These are phyloP conservation scores for Allolobophora icterica DNA, from an alignment of 2,888 invertebrate species.

Conservation along the genomic window DNA sequence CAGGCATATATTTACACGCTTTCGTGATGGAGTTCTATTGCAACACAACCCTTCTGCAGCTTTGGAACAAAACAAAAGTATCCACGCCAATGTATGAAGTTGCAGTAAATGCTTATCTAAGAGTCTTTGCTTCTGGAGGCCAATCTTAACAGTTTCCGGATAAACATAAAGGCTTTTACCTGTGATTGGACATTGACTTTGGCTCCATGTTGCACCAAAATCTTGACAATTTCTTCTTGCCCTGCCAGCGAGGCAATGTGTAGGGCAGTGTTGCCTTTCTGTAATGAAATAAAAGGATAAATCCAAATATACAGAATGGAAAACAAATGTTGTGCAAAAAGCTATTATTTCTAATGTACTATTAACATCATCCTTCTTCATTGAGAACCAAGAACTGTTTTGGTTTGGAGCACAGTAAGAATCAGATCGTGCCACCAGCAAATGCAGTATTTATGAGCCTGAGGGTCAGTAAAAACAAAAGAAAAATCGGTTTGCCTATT, in stretches of 20 bases:
- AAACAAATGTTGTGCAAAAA: no score
- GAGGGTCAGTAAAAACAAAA: no score
- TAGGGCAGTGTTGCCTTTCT: slow-evolving; percentile 76
- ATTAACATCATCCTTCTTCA: no score
- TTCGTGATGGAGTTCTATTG: neutral
- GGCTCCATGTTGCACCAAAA: slow-evolving; percentile 90
- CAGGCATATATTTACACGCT: neutral
- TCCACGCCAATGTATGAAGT: neutral
- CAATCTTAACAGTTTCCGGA: neutral
- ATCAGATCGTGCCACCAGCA: no score
- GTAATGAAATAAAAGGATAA: slow-evolving; percentile 61
- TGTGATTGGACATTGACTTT: slow-evolving; percentile 98
- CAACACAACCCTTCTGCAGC: neutral
- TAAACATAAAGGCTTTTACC: slow-evolving; percentile 50
- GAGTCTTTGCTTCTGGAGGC: neutral
- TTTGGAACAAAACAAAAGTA: slow-evolving; percentile 8
- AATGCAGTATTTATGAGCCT: no score
- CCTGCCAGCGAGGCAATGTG: slow-evolving; percentile 98
- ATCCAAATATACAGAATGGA: neutral
- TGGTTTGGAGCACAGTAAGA: no score
- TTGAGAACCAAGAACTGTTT: no score
- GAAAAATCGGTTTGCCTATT: no score
- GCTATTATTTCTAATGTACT: no score
- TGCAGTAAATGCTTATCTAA: neutral
- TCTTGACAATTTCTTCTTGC: slow-evolving; percentile 92